Conservation (phyloP, 1,140 invertebrate species). For the Drosophila busckii region DNA sequence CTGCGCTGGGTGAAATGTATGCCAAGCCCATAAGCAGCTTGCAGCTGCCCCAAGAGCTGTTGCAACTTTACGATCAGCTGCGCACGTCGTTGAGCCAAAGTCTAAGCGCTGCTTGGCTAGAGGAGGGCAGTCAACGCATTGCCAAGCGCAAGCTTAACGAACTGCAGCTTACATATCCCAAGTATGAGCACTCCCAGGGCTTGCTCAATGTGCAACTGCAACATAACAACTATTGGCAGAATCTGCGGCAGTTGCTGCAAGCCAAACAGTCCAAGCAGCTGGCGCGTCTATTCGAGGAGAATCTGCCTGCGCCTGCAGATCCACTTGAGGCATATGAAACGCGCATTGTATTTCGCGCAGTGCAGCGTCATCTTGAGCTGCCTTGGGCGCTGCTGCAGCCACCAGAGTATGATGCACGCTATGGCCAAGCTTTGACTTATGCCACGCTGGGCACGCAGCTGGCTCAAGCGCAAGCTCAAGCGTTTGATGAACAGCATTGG, state of each 20-base stretch:
- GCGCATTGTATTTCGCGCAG: conserved; percentile 81
- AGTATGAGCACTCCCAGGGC: conserved; percentile 35
- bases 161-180: conserved; percentile 28
- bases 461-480: conserved; percentile 94
- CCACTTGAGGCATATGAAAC: conserved; percentile 57
- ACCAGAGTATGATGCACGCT: conserved; percentile 93
- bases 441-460: conserved; percentile 96
- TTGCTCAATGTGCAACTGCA: conserved; percentile 42
- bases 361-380: conserved; percentile 97
- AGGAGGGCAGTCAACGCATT: conserved; percentile 49
- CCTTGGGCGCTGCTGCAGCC: conserved; percentile 96
- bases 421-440: conserved; percentile 93
- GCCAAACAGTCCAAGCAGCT: conserved; percentile 33
- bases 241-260: conserved; percentile 43
- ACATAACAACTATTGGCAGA: conserved; percentile 58
- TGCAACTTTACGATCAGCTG: conserved; percentile 28
- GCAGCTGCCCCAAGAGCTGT: conserved; percentile 18
- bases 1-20: conserved; percentile 59
- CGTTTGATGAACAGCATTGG: conserved; percentile 97
- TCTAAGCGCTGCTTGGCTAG: conserved; percentile 48
- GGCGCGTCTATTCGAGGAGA: conserved; percentile 40
- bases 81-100: conserved; percentile 46
- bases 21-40: conserved; percentile 35
- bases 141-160: conserved; percentile 45
- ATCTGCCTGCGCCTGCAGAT: conserved; percentile 20